A percentile compares a stretch with the other conserved stretches of the same genome.
These are phyloP conservation scores for Delphinus delphis DNA, from an alignment of 2,113 vertebrate genomes.

Conservation along the genomic window DNA sequence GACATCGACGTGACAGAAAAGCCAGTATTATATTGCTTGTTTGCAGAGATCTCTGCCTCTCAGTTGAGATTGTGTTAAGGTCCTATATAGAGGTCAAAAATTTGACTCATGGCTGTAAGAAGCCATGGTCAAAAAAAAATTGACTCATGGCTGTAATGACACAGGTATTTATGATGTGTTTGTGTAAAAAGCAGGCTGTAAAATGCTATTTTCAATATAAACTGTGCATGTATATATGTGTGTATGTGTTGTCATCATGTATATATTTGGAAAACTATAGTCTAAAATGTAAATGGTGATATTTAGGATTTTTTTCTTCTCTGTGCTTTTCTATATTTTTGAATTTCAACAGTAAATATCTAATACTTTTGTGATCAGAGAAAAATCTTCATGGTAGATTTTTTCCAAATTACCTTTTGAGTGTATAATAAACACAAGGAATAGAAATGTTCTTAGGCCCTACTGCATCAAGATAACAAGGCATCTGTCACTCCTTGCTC, in stretches of 20 bases:
- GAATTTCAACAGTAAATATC: neutral
- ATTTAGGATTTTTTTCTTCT: neutral
- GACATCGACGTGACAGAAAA: neutral
- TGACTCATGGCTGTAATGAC: neutral
- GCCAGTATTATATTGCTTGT: accelerated
- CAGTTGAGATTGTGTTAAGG: neutral
- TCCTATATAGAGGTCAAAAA: accelerated
- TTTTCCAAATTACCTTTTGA: neutral
- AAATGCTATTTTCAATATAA: neutral
- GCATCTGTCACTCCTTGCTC: neutral
- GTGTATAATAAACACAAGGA: neutral
- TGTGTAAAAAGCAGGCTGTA: neutral
- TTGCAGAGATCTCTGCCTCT: neutral
- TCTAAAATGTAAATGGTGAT: neutral
- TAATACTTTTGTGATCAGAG: neutral
- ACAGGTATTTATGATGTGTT: no score
- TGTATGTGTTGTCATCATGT: neutral
- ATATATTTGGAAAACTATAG: neutral
- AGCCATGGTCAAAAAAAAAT: neutral
- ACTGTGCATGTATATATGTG: accelerated
- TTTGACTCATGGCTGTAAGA: neutral
- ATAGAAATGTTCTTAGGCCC: no score
- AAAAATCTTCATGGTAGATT: neutral
- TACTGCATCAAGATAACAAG: neutral
- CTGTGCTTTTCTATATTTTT: neutral